phyloP scores from a whole-genome alignment of 2,888 invertebrate species.

The Dysmachus trigonus region DNA sequence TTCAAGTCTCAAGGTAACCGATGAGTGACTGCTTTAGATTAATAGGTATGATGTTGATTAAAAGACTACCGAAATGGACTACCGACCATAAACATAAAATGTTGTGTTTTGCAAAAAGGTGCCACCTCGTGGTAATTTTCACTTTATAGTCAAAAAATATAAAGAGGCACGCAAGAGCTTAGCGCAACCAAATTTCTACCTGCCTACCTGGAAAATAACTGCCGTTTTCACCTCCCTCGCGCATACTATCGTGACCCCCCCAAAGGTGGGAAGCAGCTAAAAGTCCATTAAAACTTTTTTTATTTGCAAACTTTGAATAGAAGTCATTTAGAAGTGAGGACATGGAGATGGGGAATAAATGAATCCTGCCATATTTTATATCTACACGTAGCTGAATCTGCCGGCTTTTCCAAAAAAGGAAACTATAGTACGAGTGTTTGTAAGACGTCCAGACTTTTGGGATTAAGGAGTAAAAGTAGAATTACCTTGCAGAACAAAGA shows the following conservation, averaged over 20 bases:
- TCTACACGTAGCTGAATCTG: neutral
- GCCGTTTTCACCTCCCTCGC: neutral
- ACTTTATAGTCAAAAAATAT: neutral
- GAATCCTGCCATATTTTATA: neutral
- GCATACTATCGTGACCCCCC: neutral
- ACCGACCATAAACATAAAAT: neutral
- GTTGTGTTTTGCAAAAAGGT: neutral
- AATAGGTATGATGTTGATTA: neutral
- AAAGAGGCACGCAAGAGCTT: neutral
- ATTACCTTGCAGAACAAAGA: neutral
- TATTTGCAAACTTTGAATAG: neutral
- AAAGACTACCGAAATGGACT: neutral
- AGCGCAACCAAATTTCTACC: neutral
- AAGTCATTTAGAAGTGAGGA: neutral
- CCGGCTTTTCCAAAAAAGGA: neutral
- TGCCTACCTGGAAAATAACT: neutral
- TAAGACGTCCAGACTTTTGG: neutral
- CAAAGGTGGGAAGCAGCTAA: neutral
- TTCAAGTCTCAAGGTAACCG: neutral
- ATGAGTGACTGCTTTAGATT: neutral
- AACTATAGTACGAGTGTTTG: neutral
- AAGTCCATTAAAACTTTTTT: constrained; percentile 27
- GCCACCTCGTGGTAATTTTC: neutral
- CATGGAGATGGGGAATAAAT: neutral
- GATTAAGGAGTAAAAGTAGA: neutral